Evolutionary conservation across 2,797 vertebrate species (phyloP).

Genomic region (Epinephelus coioides): DNA sequence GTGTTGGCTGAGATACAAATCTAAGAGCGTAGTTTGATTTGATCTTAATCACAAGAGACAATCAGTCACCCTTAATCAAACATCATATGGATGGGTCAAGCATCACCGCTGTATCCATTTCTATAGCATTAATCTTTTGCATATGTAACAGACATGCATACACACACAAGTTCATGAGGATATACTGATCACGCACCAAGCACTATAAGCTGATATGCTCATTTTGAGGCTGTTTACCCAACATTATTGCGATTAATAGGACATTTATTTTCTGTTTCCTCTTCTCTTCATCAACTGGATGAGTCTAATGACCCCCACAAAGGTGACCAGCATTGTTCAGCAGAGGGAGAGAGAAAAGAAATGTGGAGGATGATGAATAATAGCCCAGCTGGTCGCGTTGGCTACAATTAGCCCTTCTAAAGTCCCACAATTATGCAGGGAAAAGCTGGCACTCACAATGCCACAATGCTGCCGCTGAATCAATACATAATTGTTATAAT

Average conservation of each 20-base stretch:
- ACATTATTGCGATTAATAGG: constrained; percentile 65
- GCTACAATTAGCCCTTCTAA: constrained; percentile 87
- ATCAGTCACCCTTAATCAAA: constrained; percentile 22
- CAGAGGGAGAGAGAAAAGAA: constrained; percentile 76
- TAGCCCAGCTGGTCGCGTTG: constrained; percentile 84
- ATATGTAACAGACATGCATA: neutral
- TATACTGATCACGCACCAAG: neutral
- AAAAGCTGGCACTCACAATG: constrained; percentile 78
- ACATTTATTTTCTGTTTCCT: constrained; percentile 74
- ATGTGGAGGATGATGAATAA: constrained; percentile 83
- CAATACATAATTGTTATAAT: constrained; percentile 90
- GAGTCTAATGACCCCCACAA: constrained; percentile 75
- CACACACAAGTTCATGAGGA: neutral
- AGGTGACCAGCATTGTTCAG: constrained; percentile 75
- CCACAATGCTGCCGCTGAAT: constrained; percentile 80
- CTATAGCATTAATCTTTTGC: neutral
- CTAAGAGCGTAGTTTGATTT: neutral
- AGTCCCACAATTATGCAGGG: constrained; percentile 87
- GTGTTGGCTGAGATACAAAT: neutral
- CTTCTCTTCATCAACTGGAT: constrained; percentile 65
- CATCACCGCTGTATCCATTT: neutral
- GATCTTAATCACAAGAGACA: constrained; percentile 12
- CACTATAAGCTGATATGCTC: constrained; percentile 25
- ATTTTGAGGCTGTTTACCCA: constrained; percentile 67
- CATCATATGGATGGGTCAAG: neutral